Base-by-base conservation (phyloP, 2,888 invertebrate species). In the Ligdia adustata region DNA sequence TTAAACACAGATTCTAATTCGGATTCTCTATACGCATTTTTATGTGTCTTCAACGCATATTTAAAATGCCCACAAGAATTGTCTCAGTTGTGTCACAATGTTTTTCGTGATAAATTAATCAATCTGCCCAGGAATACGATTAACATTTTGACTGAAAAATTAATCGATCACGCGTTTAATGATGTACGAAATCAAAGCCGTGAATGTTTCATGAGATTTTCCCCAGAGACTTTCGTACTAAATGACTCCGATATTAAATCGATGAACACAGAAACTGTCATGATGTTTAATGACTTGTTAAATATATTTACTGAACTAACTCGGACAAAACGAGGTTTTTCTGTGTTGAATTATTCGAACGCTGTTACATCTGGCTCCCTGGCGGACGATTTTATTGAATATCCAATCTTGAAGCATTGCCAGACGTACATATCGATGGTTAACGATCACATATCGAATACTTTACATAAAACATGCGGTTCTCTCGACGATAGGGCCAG, bases 401-500 rank as follows among this genome's bases (percentile, higher is more conserved):
- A 91, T 66, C 90, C 92, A 0, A 79, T 94, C 15, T 72, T 93
- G 11, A 89, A 88, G 35, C 66, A 91, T 48, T 92, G 93, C 61
- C 72, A 82, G 1, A 62, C 68, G n/a, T 83, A 93, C 48, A 60
- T 92, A 1, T 63, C 82, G 4, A 66, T 75, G 18, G 82, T 91
- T 27, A 91, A 92, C 39, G 65, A 70, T 1, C 85, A 84, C 52
- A 75, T 94, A 15, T 57, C 74, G 5, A 59, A 55, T 0, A 55
- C 86, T 6, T 72, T 93, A 2, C 67, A 62, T 29, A 60, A 70
- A 7, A 63, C 65, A 2, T 52, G 65, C 12, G 38, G 70, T 1
- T 38, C 38, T 2, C 57, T 92, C 4, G 75, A 78, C 43, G 78
- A 90, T 48, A 60, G 70, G 50, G 67, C 72, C 1, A 76, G 85